Evolutionary conservation across 2,113 vertebrate species (phyloP).

Genomic region (Hypocryptadius cinnamomeus): DNA sequence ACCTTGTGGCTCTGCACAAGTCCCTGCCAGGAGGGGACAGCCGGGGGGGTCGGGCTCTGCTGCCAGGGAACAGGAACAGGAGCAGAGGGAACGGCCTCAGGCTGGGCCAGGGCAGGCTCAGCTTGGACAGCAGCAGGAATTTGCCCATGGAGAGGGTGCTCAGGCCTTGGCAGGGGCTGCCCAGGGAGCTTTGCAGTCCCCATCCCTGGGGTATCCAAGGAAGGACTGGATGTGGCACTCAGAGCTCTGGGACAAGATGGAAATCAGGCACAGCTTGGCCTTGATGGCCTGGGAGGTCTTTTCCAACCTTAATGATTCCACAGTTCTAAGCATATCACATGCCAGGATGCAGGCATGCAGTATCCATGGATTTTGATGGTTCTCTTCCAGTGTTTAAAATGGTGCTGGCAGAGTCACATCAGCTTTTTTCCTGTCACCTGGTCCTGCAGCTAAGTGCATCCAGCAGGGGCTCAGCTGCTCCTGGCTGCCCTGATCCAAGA

Average conservation of each 20-base stretch:
- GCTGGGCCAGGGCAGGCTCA: not conserved
- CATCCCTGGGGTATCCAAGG: not conserved
- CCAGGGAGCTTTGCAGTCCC: not conserved
- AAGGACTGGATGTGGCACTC: not conserved
- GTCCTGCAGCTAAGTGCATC: not conserved
- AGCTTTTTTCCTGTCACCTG: not conserved
- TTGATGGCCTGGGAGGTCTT: accelerated
- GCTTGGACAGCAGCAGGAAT: not conserved
- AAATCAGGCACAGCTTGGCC: accelerated
- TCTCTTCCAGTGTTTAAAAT: not conserved
- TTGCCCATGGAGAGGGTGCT: not conserved
- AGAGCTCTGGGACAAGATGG: not conserved
- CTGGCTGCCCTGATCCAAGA: not conserved
- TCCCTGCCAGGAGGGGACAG: not conserved
- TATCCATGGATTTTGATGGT: not conserved
- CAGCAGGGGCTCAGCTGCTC: not conserved
- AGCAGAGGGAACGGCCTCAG: not conserved
- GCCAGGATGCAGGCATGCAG: not conserved
- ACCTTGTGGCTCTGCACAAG: not conserved
- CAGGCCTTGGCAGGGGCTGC: not conserved
- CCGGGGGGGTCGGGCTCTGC: not conserved
- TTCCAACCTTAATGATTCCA: not conserved
- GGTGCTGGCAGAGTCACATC: not conserved
- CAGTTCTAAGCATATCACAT: not conserved
- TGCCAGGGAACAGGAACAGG: not conserved